These are phyloP conservation scores for Tetraodon nigroviridis DNA, from an alignment of 2,113 vertebrate genomes.

Conservation along the genomic window DNA sequence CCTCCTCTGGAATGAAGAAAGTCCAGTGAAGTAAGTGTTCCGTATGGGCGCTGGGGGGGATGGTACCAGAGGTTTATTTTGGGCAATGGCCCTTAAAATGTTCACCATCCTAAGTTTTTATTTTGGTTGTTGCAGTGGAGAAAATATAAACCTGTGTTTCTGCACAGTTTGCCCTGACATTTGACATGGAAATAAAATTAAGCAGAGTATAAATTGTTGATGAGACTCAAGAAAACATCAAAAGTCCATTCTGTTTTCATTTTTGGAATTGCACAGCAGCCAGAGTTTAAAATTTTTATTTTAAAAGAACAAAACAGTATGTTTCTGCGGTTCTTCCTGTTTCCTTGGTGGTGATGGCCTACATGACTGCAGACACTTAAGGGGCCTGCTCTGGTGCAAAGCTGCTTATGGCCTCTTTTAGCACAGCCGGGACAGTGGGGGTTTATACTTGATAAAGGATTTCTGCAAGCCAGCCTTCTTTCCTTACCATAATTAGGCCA, in stretches of 20 bases:
- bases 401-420: conserved; percentile 59
- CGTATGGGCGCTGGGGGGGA: neutral
- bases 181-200: neutral
- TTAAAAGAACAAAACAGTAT: conserved; percentile 22
- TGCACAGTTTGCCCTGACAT: conserved; percentile 1
- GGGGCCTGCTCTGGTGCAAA: conserved; percentile 37
- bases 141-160: conserved; percentile 13
- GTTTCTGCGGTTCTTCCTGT: conserved; percentile 39
- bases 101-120: neutral
- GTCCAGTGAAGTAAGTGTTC: conserved; percentile 6
- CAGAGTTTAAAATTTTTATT: conserved; percentile 34
- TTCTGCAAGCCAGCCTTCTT: conserved; percentile 53
- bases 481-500: conserved; percentile 70
- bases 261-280: neutral
- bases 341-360: conserved; percentile 18
- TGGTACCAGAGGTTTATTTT: conserved; percentile 17
- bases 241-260: neutral
- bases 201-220: neutral
- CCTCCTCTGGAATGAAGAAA: conserved; percentile 11
- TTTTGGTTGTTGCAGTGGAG: conserved; percentile 27
- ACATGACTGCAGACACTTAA: conserved; percentile 22
- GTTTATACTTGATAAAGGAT: conserved; percentile 61
- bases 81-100: neutral
- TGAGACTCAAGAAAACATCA: conserved; percentile 1
- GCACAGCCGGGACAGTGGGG: conserved; percentile 51